Evolutionary conservation across 1,140 invertebrate genomes (phyloP).

Genomic region (Drosophila leontia): DNA sequence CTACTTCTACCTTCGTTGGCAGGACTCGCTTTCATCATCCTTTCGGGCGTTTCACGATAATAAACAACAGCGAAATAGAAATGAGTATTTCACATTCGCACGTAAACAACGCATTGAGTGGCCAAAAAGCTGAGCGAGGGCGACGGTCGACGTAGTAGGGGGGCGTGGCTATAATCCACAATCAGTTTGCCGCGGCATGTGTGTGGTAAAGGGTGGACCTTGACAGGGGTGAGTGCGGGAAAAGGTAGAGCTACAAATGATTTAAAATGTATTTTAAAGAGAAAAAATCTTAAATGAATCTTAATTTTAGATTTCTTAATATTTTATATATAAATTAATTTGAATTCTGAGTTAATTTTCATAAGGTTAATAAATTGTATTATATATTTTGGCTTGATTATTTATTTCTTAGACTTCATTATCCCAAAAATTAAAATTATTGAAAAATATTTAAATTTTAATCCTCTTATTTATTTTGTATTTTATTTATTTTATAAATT

Average conservation of each 20-base stretch:
- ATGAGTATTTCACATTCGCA: conserved; percentile 75
- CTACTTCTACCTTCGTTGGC: not conserved
- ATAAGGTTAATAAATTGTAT: no score
- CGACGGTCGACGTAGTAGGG: not conserved
- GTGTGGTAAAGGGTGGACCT: conserved; percentile 21
- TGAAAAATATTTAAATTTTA: no score
- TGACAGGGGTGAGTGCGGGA: not conserved
- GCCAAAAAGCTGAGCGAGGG: conserved; percentile 20
- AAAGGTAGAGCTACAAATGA: no score
- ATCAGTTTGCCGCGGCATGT: conserved; percentile 61
- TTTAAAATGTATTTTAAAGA: no score
- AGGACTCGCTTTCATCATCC: conserved; percentile 52
- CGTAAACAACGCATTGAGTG: conserved; percentile 70
- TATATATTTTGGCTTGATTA: no score
- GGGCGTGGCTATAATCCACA: conserved; percentile 67
- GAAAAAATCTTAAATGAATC: not conserved
- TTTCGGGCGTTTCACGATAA: conserved; percentile 52
- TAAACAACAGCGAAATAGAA: conserved; percentile 54
- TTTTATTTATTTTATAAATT: no score
- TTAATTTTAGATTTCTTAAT: no score
- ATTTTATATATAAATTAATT: no score
- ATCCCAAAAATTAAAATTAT: no score
- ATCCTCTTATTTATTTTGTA: no score
- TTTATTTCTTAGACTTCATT: no score
- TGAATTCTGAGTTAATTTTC: no score